Conservation (phyloP, 2,888 invertebrate species). For the Drosophila kokeensis region DNA sequence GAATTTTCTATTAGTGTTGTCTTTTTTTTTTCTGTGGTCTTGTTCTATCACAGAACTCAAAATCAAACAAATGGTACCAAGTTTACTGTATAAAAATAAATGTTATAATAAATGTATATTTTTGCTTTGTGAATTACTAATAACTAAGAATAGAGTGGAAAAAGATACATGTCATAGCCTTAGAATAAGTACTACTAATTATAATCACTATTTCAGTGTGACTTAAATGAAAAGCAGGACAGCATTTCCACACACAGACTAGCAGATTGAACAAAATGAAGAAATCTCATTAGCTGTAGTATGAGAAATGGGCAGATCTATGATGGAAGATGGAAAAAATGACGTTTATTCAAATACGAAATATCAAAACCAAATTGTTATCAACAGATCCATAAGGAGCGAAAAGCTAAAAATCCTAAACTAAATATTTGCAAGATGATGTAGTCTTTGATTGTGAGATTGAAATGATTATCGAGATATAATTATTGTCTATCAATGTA, state of each 20-base stretch:
- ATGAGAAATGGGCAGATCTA: slow-evolving; percentile 10
- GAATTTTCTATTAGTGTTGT: slow-evolving; percentile 48
- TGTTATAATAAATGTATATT: slow-evolving; percentile 33
- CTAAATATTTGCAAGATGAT: slow-evolving; percentile 8
- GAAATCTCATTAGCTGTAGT: slow-evolving; percentile 15
- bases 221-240: slow-evolving; percentile 37
- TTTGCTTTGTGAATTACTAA: slow-evolving; percentile 40
- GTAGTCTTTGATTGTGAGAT: slow-evolving; percentile 18
- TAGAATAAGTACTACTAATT: slow-evolving; percentile 53
- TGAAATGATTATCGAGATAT: slow-evolving; percentile 40
- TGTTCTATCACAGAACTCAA: slow-evolving; percentile 31
- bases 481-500: slow-evolving; percentile 45
- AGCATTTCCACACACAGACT: slow-evolving; percentile 9
- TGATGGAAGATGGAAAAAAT: background rate
- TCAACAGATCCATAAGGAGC: slow-evolving; percentile 18
- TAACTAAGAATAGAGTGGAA: slow-evolving; percentile 44
- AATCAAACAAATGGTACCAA: slow-evolving; percentile 54
- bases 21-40: slow-evolving; percentile 18
- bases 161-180: slow-evolving; percentile 73
- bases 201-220: slow-evolving; percentile 53
- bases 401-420: slow-evolving; percentile 16
- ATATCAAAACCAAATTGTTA: slow-evolving; percentile 52
- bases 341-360: slow-evolving; percentile 22
- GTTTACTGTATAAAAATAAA: slow-evolving; percentile 32
- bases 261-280: slow-evolving; percentile 1